A percentile compares a stretch with the other conserved stretches of the same genome.
phyloP scores from a whole-genome alignment of 1,140 invertebrate genomes.

The Drosophila sulfurigaster region DNA sequence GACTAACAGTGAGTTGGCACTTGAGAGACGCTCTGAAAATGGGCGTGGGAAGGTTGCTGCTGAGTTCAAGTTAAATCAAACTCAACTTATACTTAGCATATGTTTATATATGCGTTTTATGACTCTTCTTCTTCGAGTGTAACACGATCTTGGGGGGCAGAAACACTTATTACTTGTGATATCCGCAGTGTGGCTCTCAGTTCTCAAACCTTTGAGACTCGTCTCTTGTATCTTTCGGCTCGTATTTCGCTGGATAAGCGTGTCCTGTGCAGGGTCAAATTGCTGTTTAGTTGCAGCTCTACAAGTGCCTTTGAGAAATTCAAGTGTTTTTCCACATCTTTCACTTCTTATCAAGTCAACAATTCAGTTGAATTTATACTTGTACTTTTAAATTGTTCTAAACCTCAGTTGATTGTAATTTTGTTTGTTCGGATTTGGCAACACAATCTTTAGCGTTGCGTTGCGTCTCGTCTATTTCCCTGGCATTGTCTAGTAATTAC shows the following conservation, averaged over 20 bases:
- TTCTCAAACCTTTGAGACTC: background rate
- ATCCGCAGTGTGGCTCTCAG: background rate
- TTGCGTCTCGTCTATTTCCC: constrained; percentile 4
- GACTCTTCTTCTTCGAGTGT: constrained; percentile 22
- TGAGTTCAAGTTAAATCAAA: background rate
- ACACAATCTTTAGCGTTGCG: constrained; percentile 6
- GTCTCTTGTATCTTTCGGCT: constrained; percentile 4
- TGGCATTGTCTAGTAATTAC: constrained; percentile 36
- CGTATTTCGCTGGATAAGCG: constrained; percentile 14
- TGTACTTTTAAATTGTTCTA: background rate
- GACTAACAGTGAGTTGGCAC: constrained; percentile 15
- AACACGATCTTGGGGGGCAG: constrained; percentile 7
- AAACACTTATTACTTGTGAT: constrained; percentile 6
- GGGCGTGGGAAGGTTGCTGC: constrained; percentile 26
- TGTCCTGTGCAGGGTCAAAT: constrained; percentile 27
- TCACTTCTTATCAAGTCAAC: background rate
- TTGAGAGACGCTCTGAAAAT: constrained; percentile 18
- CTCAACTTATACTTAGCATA: background rate
- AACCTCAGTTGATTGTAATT: background rate
- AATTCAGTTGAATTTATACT: background rate
- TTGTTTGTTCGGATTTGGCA: background rate
- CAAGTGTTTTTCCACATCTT: background rate
- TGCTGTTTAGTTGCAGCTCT: constrained; percentile 1
- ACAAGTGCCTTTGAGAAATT: too few species aligned
- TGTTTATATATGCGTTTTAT: constrained; percentile 25